Percentiles rank a stretch among this genome's conserved stretches.
Conservation (phyloP, 1,140 invertebrate genomes). For the Phenacoccus solenopsis region DNA sequence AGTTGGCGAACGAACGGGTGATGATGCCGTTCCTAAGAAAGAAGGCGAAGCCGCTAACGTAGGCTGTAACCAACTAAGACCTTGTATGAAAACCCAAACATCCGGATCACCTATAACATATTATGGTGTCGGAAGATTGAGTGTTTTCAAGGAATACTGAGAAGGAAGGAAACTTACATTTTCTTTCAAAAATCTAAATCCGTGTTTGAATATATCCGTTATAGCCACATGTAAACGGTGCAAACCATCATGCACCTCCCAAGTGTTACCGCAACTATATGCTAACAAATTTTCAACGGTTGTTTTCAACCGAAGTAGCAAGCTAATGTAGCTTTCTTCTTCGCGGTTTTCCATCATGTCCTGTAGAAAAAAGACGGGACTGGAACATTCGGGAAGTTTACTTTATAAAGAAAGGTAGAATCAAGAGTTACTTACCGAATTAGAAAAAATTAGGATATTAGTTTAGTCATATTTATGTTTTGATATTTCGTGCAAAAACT, state of each 20-base stretch:
- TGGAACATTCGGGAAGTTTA: no score
- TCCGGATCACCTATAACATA: slow-evolving; percentile 41
- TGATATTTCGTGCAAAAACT: no score
- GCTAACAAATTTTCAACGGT: slow-evolving; percentile 50
- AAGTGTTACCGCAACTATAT: slow-evolving; percentile 46
- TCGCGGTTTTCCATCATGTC: not conserved
- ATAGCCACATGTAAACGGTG: slow-evolving; percentile 43
- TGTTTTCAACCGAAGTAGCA: slow-evolving; percentile 36
- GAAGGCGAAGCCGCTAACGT: slow-evolving; percentile 40
- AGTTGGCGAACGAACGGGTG: slow-evolving; percentile 34
- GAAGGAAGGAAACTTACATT: slow-evolving; percentile 35
- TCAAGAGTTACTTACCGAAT: no score
- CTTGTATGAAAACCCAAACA: slow-evolving; percentile 49
- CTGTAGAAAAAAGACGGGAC: no score
- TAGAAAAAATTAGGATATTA: no score
- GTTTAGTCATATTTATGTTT: no score
- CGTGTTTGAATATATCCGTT: slow-evolving; percentile 48
- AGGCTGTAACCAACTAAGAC: slow-evolving; percentile 49
- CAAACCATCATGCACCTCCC: slow-evolving; percentile 52
- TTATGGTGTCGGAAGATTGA: not conserved
- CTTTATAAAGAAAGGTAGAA: no score
- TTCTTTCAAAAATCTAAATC: slow-evolving; percentile 38
- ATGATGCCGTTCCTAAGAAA: slow-evolving; percentile 36
- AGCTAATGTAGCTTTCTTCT: not conserved
- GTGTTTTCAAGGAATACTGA: no score